A percentile compares a stretch with the other conserved stretches of the same genome.
These are phyloP conservation scores for Saccostrea glomerata DNA, from an alignment of 1,140 invertebrate species.

Conservation along the genomic window DNA sequence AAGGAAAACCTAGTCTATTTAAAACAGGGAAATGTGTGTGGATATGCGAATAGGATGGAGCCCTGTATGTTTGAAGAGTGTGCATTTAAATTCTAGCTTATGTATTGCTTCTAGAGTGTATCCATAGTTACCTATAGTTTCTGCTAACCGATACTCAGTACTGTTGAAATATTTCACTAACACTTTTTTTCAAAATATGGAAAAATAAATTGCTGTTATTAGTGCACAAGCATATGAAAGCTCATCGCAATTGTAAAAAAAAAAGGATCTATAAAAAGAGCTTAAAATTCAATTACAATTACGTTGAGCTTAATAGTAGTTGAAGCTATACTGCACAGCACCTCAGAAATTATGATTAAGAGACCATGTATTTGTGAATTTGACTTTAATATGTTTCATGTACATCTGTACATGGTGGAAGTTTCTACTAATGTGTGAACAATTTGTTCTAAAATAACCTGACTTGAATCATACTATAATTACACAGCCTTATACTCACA, in stretches of 20 bases:
- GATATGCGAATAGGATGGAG: not conserved
- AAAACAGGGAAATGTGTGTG: not conserved
- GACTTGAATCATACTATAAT: not conserved
- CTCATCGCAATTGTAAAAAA: conserved; percentile 4
- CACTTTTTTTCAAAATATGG: not conserved
- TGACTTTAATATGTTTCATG: conserved; percentile 12
- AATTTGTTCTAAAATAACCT: not conserved
- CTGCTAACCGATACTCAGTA: not conserved
- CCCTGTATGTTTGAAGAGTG: conserved; percentile 37
- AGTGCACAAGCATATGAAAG: not conserved
- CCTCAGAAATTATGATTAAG: conserved; percentile 44
- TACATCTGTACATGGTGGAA: conserved; percentile 37
- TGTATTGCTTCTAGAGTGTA: conserved; percentile 24
- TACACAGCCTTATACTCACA: not conserved
- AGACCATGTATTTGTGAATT: conserved; percentile 12
- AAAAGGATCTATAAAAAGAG: not conserved
- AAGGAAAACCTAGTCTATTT: conserved; percentile 34
- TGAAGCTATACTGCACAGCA: not conserved
- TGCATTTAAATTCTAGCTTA: not conserved
- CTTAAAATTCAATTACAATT: not conserved
- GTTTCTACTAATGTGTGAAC: conserved; percentile 10
- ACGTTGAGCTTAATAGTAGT: conserved; percentile 42
- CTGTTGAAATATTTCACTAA: not conserved
- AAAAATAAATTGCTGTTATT: not conserved
- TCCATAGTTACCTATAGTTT: conserved; percentile 8